phyloP scores from a whole-genome alignment of 2,113 vertebrate species.

The Phaethon lepturus region DNA sequence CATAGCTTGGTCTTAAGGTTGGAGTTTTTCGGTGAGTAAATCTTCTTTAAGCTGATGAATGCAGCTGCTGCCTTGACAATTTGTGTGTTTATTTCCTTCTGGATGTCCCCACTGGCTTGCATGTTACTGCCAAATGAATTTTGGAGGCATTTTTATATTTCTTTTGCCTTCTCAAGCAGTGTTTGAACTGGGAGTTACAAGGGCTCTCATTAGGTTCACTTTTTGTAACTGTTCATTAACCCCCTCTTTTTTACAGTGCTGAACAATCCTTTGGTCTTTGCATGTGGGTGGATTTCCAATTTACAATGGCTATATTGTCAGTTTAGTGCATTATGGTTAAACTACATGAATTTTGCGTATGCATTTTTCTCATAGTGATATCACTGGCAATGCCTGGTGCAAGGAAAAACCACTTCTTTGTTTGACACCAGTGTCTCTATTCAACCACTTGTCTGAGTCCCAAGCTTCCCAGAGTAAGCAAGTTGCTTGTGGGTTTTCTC shows the following conservation, averaged over 20 bases:
- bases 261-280: background rate
- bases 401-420: background rate
- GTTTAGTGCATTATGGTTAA: background rate
- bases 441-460: background rate
- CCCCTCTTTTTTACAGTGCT: background rate
- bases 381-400: background rate
- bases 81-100: constrained; percentile 66
- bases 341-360: background rate
- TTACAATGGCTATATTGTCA: background rate
- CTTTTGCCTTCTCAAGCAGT: constrained; percentile 23
- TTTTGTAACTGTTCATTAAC: constrained; percentile 18
- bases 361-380: background rate
- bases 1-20: constrained; percentile 24
- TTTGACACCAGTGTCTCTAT: background rate
- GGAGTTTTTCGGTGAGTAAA: constrained; percentile 55
- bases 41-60: constrained; percentile 63
- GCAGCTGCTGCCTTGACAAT: constrained; percentile 64
- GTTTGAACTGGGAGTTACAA: constrained; percentile 32
- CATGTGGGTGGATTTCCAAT: background rate
- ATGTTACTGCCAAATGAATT: constrained; percentile 57
- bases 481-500: background rate
- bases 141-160: constrained; percentile 34
- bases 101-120: constrained; percentile 59
- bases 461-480: background rate
- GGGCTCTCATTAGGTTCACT: constrained; percentile 23